Base-by-base conservation (phyloP, 2,888 invertebrate genomes). In the Spisula subtruncata region DNA sequence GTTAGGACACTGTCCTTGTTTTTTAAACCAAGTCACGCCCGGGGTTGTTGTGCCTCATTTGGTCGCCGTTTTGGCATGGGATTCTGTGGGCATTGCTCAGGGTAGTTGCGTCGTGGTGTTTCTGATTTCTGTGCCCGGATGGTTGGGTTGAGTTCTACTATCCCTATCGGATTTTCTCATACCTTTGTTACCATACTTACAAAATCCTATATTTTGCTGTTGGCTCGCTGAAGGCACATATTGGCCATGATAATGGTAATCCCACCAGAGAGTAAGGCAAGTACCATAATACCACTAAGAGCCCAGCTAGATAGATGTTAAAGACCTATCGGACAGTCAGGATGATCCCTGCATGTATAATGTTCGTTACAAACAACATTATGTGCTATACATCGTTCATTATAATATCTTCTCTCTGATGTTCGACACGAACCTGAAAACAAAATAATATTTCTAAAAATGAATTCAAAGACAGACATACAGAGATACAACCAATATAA, bases 291-390 rank as follows among this genome's bases (percentile, higher is more conserved):
- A 32, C 92, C 92, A 25, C 90, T 89, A 82, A 92, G 85, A 12
- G 92, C 86, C 84, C 89, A 89, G 79, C 90, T 92, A 48, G 92
- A 92, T 54, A 92, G 66, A 85, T 92, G 92, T 85, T 92, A 90
- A 51, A 92, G 90, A 18, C 92, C 92, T 12, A 90, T 92, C 16
- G 92, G 92, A 35, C 92, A 92, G 85, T 92, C 92, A 25, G 92
- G 90, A 56, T 88, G 51, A 51, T 92, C 92, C 8, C 92, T 90
- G 56, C 92, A 92, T 1, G 92, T 90, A 48, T 92, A 90, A 35
- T 89, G 86, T 18, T 86, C 90, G 71, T 92, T 92, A 46, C 92
- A 92, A 14, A 92, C 92, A 4, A 92, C 83, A 0, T 92, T 89
- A 66, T 92, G 92, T 2, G 89, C 80, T 20, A 92, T 92, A 79